Evolutionary conservation across 2,113 vertebrate genomes (phyloP).

Genomic region (Pitta sordida): DNA sequence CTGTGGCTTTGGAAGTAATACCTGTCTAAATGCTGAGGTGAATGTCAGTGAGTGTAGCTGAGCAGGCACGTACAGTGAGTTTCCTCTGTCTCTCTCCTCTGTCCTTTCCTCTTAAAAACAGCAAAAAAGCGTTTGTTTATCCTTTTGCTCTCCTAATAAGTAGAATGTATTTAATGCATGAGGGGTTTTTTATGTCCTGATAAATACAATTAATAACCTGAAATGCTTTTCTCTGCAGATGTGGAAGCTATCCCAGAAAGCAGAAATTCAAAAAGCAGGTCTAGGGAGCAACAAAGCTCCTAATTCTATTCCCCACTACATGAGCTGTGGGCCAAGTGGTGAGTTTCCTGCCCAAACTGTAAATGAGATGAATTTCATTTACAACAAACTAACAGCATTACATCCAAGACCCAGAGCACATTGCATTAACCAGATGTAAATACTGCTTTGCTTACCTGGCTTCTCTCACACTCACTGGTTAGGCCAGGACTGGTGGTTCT

Average conservation of each 20-base stretch:
- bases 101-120: background rate
- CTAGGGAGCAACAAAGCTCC: conserved; percentile 94
- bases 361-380: conserved; percentile 79
- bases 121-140: background rate
- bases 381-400: conserved; percentile 76
- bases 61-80: background rate
- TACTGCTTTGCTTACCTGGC: conserved; percentile 74
- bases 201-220: conserved; percentile 78
- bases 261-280: conserved; percentile 98
- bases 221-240: conserved; percentile 99
- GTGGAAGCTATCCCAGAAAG: conserved; percentile 90
- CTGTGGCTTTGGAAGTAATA: background rate
- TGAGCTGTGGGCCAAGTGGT: conserved; percentile 89
- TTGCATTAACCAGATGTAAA: conserved; percentile 76
- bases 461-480: conserved; percentile 30
- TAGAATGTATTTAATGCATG: conserved; percentile 54
- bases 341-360: conserved; percentile 83
- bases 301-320: conserved; percentile 84
- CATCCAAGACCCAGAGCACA: conserved; percentile 62
- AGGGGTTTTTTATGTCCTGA: conserved; percentile 48
- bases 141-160: conserved; percentile 21
- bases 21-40: background rate
- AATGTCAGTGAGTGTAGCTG: background rate
- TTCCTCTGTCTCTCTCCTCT: conserved; percentile 26
- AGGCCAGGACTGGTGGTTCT: conserved; percentile 24